Evolutionary conservation across 2,797 vertebrate species (phyloP), one percentile per base, ranked within the genome.

Genomic region (Remorina albescens): DNA sequence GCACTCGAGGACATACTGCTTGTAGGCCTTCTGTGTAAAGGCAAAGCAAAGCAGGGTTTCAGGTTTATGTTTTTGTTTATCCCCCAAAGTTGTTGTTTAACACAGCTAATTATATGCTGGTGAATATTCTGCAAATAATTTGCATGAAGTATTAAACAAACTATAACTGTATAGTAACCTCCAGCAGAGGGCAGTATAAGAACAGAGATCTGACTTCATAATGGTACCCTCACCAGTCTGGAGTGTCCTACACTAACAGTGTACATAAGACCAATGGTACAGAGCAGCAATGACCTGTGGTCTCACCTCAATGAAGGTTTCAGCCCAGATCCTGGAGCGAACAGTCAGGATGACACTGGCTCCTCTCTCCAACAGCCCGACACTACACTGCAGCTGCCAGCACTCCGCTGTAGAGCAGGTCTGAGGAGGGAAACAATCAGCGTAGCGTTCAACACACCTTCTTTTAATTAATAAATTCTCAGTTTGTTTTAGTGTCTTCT

Each of bases 291-390:
- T 7, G 26, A 21, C 23, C 23, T 6, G 10, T 5, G 1, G 12
- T 30, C 85, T 89, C 78, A 98, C 97, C 93, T 95, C 93, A 0
- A 94, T 88, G 82, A 96, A 96, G 18, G 96, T 96, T 80, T 96
- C 92, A 18, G 95, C 95, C 95, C 95, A 95, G 65, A 97, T 66
- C 37, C 94, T 95, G 76, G 96, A 97, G 79, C 93, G 93, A 2
- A 98, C 83, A 0, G 86, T 92, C 62, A 98, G 88, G 71, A 95
- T 96, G 23, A 84, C 92, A 6, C 94, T 95, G 76, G 88, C 90
- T 26, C 95, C 95, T 67, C 91, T 93, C 64, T 95, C 87, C 75
- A 98, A 78, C 34, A 91, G 76, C 39, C 95, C 96, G 0, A 95
- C 93, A 7, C 92, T 75, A 73, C 97, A 98, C 61, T 76, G 92